Evolutionary conservation across 1,140 invertebrate species (phyloP), one percentile per base, ranked within the genome.

Genomic region (Atta texana): DNA sequence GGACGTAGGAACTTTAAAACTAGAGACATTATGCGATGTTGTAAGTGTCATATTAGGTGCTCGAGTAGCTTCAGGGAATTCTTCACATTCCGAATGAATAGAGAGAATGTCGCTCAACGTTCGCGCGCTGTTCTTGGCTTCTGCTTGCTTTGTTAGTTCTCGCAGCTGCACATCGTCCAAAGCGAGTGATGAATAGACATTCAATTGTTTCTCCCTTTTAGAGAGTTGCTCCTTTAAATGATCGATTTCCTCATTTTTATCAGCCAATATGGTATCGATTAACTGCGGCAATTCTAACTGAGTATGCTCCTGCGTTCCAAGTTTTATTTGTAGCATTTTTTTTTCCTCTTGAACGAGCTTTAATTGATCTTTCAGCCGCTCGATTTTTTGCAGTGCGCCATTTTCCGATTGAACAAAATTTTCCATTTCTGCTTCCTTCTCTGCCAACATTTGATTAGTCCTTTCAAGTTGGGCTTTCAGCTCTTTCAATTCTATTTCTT

Each of bases 41-140:
- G 63, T 85, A 2, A 85, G 89, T 0, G 89, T 91, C 1, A 80
- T 84, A 85, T 92, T 57, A 74, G 85, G 0, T 14, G 92, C 91
- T 51, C 95, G 76, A 24, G 95, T 91, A 4, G 93, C 92, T 72
- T 95, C 94, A 0, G 87, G 59, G 0, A 92, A 95, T 75, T 97
- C 97, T 66, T 97, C 96, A 74, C 96, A 97, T 77, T 97, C 97
- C 0, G 97, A 97, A 71, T 95, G 92, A 93, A 97, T 97, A 0
- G 97, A 97, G 3, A 97, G 93, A 72, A 97, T 97, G 87, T 97
- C 97, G 90, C 97, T 97, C 0, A 97, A 93, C 0, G 97, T 97
- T 39, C 97, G 94, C 1, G 96, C 97, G 59, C 97, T 96, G 3
- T 95, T 95, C 90, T 96, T 96, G 2, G 92, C 90, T 7, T 94